Evolutionary conservation across 2,113 vertebrate genomes (phyloP).

Genomic region (Leucosticte australis): DNA sequence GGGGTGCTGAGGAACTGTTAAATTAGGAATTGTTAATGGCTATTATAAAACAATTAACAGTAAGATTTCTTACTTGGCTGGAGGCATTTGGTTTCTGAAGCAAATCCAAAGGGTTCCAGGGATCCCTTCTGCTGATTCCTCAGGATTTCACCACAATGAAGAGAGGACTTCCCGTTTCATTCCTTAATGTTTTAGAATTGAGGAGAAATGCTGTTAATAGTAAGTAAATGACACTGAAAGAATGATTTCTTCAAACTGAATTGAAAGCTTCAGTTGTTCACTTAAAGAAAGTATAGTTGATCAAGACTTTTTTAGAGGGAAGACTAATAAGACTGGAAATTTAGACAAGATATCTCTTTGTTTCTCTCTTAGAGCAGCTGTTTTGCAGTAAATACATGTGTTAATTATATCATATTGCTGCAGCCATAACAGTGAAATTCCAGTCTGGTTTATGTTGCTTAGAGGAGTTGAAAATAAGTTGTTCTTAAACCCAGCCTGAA

Average conservation of each 20-base stretch:
- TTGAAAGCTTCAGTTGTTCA: background rate
- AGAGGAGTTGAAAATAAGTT: background rate
- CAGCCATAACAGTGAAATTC: background rate
- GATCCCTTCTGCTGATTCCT: background rate
- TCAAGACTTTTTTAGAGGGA: background rate
- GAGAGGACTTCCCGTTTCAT: background rate
- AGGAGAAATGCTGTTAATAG: background rate
- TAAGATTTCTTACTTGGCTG: background rate
- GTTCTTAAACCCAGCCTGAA: background rate
- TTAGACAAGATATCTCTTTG: background rate
- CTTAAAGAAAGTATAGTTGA: background rate
- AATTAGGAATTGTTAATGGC: slow-evolving; percentile 26
- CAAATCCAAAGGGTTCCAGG: background rate
- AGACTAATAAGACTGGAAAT: background rate
- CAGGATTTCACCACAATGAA: background rate
- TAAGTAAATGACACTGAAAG: background rate
- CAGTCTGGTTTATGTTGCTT: background rate
- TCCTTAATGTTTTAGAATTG: background rate
- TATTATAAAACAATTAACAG: slow-evolving; percentile 12
- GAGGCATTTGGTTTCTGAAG: background rate
- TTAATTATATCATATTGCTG: background rate
- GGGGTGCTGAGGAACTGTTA: background rate
- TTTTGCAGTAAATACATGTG: background rate
- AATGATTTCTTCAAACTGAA: background rate
- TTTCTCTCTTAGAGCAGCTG: background rate